Conservation (phyloP, 2,113 vertebrate species). For the Chrysemys picta region DNA sequence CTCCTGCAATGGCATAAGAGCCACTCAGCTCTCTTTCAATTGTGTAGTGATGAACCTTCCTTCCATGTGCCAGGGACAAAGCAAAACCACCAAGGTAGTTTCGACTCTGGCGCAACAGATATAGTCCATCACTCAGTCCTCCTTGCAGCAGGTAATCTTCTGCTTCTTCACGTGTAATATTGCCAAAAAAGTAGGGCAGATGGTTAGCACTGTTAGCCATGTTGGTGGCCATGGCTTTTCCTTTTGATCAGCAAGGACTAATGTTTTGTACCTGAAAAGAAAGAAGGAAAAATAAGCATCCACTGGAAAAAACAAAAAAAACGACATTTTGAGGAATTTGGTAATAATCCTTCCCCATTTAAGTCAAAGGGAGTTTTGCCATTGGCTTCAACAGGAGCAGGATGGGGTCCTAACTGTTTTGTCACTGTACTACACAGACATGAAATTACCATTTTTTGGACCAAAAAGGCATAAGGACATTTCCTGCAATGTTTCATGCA, state of each 20-base stretch:
- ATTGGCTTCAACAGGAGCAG: background rate
- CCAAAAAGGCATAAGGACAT: background rate
- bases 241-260: background rate
- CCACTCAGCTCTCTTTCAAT: slow-evolving; percentile 92
- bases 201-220: slow-evolving; percentile 81
- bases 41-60: slow-evolving; percentile 92
- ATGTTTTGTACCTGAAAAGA: background rate
- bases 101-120: slow-evolving; percentile 92
- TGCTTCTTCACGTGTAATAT: slow-evolving; percentile 94
- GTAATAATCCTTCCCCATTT: background rate
- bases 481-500: background rate
- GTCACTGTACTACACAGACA: background rate
- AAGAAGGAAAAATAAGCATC: background rate
- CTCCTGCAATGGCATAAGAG: slow-evolving; percentile 90
- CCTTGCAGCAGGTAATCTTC: slow-evolving; percentile 89
- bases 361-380: background rate
- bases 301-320: background rate
- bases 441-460: background rate
- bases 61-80: slow-evolving; percentile 83
- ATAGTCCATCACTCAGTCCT: slow-evolving; percentile 85
- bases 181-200: slow-evolving; percentile 93
- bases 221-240: slow-evolving; percentile 52
- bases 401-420: background rate
- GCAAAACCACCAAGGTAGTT: slow-evolving; percentile 94
- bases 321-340: background rate